Evolutionary conservation across 2,113 vertebrate species (phyloP).

Genomic region (Speoplatyrhinus poulsoni): DNA sequence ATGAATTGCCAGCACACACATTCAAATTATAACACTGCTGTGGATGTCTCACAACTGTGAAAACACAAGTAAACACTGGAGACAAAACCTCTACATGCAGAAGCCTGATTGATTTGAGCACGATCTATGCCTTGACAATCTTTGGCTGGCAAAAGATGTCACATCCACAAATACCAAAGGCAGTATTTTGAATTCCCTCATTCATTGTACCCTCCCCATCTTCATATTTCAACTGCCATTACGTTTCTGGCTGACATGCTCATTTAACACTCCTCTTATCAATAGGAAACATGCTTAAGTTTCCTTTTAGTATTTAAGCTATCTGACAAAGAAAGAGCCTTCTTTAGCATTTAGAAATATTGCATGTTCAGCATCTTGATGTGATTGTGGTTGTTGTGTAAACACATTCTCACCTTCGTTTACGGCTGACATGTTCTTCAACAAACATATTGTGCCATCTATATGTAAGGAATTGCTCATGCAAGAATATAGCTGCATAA

Average conservation of each 20-base stretch:
- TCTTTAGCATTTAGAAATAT: constrained; percentile 20
- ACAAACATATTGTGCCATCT: constrained; percentile 46
- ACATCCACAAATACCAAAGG: constrained; percentile 3
- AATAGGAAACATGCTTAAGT: constrained; percentile 17
- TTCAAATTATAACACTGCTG: background rate
- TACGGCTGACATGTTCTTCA: constrained; percentile 30
- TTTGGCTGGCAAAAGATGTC: constrained; percentile 16
- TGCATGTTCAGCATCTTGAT: constrained; percentile 35
- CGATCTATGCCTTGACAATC: constrained; percentile 9
- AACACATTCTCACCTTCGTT: constrained; percentile 47
- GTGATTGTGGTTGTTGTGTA: constrained; percentile 32
- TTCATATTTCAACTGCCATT: constrained; percentile 15
- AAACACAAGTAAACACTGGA: constrained; percentile 26
- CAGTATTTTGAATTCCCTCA: background rate
- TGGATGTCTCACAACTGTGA: constrained; percentile 22
- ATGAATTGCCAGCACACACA: constrained; percentile 11
- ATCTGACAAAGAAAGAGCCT: background rate
- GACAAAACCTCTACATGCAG: constrained; percentile 37
- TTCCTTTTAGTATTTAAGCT: background rate
- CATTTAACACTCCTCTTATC: constrained; percentile 10
- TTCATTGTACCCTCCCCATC: background rate
- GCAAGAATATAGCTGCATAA: constrained; percentile 60
- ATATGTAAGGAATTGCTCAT: constrained; percentile 59
- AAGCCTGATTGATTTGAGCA: constrained; percentile 20
- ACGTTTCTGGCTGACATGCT: constrained; percentile 22